These are phyloP conservation scores for Eucidaris tribuloides DNA, from an alignment of 35 echinoderm and acorn worm genomes.

Conservation along the genomic window DNA sequence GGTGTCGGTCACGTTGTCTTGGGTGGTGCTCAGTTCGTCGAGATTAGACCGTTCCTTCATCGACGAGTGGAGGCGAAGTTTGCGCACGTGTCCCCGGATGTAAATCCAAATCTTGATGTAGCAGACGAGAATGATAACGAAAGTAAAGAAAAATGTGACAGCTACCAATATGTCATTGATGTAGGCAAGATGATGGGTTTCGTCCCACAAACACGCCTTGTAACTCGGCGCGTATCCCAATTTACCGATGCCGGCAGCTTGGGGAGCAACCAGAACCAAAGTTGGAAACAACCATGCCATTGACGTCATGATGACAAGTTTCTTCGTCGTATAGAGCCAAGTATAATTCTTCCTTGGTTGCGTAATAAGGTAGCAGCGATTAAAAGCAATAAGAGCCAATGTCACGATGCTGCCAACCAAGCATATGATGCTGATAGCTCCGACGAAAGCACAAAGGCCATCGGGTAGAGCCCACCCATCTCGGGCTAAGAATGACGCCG, in stretches of 20 bases:
- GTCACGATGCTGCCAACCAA: slow-evolving; percentile 13
- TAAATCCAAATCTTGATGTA: slow-evolving; percentile 75
- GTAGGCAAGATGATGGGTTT: slow-evolving; percentile 3
- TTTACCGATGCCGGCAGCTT: slow-evolving; percentile 33
- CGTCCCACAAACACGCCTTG: slow-evolving; percentile 52
- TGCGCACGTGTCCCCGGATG: slow-evolving; percentile 46
- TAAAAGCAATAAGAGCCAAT: slow-evolving; percentile 31
- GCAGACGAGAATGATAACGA: slow-evolving; percentile 57
- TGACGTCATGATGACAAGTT: slow-evolving; percentile 34
- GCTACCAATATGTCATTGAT: slow-evolving; percentile 48
- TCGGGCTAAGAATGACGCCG: neutral
- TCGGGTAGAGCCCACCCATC: neutral
- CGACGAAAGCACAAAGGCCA: neutral
- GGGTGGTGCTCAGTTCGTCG: neutral
- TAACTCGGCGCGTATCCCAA: slow-evolving; percentile 65
- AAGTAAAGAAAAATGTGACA: slow-evolving; percentile 32
- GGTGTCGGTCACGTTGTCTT: neutral
- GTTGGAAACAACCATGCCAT: slow-evolving; percentile 58
- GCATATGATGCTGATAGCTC: neutral
- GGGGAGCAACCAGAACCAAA: slow-evolving; percentile 33
- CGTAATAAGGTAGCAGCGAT: slow-evolving; percentile 59
- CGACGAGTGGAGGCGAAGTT: slow-evolving; percentile 7
- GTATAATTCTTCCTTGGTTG: slow-evolving; percentile 36
- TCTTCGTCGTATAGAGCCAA: slow-evolving; percentile 48
- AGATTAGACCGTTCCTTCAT: slow-evolving; percentile 1